A percentile compares a stretch with the other conserved stretches of the same genome.
These are phyloP conservation scores for Globia sparganii DNA, from an alignment of 2,888 invertebrate species.

Conservation along the genomic window DNA sequence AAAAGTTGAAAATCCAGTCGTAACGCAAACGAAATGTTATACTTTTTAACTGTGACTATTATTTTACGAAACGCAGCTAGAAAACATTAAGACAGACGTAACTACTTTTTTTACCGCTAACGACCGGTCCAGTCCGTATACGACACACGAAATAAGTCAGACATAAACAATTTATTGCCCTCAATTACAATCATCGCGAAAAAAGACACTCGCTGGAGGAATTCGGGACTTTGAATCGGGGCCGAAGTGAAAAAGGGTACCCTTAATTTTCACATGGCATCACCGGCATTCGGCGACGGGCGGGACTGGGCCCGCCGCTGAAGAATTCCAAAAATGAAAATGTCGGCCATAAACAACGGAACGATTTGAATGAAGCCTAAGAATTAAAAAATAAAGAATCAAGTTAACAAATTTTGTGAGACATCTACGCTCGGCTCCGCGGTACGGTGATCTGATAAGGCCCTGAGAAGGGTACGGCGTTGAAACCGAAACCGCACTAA, in stretches of 20 bases:
- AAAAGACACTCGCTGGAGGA: constrained; percentile 81
- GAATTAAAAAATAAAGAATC: constrained; percentile 85
- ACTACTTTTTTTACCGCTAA: constrained; percentile 81
- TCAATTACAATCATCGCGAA: constrained; percentile 88
- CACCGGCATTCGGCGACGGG: constrained; percentile 81
- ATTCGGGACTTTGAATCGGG: constrained; percentile 84
- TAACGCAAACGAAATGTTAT: constrained; percentile 79
- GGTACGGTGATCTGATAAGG: constrained; percentile 85
- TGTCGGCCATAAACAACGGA: constrained; percentile 89
- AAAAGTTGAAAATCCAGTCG: constrained; percentile 79
- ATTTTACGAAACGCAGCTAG: constrained; percentile 79
- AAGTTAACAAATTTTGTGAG: constrained; percentile 87
- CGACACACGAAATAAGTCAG: constrained; percentile 81
- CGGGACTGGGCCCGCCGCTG: constrained; percentile 71
- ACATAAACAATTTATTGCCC: constrained; percentile 87
- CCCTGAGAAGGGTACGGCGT: constrained; percentile 85
- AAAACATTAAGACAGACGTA: constrained; percentile 81
- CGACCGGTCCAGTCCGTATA: constrained; percentile 76
- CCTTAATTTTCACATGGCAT: constrained; percentile 88
- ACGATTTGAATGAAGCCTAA: constrained; percentile 89
- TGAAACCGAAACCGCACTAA: constrained; percentile 86
- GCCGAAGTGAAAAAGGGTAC: constrained; percentile 84
- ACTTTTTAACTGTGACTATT: constrained; percentile 78
- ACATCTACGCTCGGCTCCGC: constrained; percentile 72
- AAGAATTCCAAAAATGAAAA: constrained; percentile 89